Base-by-base conservation (phyloP, 2,113 vertebrate genomes). In the Epinephelus fuscoguttatus region DNA sequence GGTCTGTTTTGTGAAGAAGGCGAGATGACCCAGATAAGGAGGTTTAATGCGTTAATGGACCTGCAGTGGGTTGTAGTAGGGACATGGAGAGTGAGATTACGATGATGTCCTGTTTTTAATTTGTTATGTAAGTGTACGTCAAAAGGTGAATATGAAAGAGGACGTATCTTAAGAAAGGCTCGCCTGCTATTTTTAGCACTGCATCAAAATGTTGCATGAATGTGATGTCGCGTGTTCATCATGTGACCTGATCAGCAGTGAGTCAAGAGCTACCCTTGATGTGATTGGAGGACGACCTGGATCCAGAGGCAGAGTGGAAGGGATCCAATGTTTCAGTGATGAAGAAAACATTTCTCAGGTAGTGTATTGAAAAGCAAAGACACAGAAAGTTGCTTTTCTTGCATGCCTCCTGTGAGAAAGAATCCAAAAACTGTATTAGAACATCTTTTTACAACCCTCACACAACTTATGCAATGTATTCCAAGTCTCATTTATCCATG, bases 321-420 rank as follows among this genome's bases (percentile, higher is more conserved):
- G 95, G 72, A 89, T 93, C 21, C 92, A 93, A 42, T 93, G 94
- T 45, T 77, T 75, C 68, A 83, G 75, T 21, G 95, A 95, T 80
- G 95, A 96, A 89, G 95, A 95, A 93, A 96, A 94, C 93, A 95
- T 94, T 60, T 95, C 96, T 89, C 95, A 97, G 97, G 97, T 98
- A 77, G 52, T 78, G 67, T 33, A 50, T 18, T 42, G 30, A 55
- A 55, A 63, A 21, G 15, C 45, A 70, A 55, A 64, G 71, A 70
- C 57, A 50, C 4, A 30, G 30, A 30, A 30, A 30, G 4, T 30
- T 30, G 30, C 30, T 30, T 30, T 30, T 30, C 30, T 30, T 30
- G 30, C 30, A 5, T 30, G 30, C 30, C 30, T 30, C 30, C 0
- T 0, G 30, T 30, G 30, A 30, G 4, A 30, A 30, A 30, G 30